phyloP scores from a whole-genome alignment of 2,113 vertebrate genomes.

The Toxotes jaculatrix region DNA sequence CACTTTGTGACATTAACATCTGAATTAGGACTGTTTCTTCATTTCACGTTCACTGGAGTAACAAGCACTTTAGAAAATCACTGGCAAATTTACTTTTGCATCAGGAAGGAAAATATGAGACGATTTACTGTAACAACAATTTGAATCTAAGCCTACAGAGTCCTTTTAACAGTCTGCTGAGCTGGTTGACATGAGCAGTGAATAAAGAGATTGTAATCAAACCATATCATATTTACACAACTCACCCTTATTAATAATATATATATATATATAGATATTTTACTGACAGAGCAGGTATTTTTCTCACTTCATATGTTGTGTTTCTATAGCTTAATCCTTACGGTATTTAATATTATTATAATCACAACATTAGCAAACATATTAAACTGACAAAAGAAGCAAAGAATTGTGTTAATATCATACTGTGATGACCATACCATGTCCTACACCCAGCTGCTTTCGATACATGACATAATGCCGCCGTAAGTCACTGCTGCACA shows the following conservation, averaged over 20 bases:
- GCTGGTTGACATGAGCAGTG: background rate
- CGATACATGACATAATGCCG: background rate
- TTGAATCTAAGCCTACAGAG: background rate
- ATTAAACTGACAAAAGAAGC: background rate
- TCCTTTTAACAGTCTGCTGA: constrained; percentile 18
- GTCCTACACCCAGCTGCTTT: background rate
- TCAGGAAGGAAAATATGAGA: no score
- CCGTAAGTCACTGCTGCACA: background rate
- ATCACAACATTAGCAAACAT: constrained; percentile 4
- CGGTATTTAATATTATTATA: background rate
- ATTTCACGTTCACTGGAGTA: background rate
- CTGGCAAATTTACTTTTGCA: no score
- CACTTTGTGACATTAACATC: constrained; percentile 23
- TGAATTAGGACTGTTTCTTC: background rate
- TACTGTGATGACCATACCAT: background rate
- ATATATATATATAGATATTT: background rate
- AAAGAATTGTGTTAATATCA: background rate
- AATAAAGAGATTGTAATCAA: background rate
- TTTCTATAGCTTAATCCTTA: background rate
- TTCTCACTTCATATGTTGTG: background rate
- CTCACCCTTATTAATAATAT: background rate
- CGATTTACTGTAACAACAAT: background rate
- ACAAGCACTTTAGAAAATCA: no score
- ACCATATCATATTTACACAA: background rate
- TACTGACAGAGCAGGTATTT: constrained; percentile 1